phyloP scores from a whole-genome alignment of 2,888 invertebrate genomes.

The Trichogramma dendrolimi region DNA sequence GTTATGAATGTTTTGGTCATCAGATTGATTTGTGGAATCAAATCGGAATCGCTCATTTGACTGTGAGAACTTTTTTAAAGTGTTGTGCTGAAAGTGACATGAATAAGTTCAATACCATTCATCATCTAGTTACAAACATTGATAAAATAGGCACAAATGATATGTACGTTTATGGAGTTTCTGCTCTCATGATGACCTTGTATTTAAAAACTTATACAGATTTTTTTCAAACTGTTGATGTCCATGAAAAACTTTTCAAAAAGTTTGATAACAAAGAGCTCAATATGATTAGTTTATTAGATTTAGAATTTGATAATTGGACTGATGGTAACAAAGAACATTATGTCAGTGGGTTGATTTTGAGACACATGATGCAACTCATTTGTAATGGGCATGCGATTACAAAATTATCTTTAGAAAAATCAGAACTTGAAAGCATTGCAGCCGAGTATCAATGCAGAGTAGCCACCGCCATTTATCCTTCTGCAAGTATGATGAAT shows the following conservation, averaged over 20 bases:
- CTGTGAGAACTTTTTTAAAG: slow-evolving; percentile 65
- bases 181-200: slow-evolving; percentile 62
- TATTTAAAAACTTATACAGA: slow-evolving; percentile 65
- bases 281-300: slow-evolving; percentile 30
- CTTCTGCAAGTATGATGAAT: slow-evolving; percentile 85
- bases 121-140: slow-evolving; percentile 70
- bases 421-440: slow-evolving; percentile 33
- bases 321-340: slow-evolving; percentile 42
- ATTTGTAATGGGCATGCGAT: slow-evolving; percentile 75
- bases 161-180: slow-evolving; percentile 66
- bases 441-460: slow-evolving; percentile 49
- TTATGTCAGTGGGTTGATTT: slow-evolving; percentile 64
- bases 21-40: slow-evolving; percentile 62
- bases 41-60: slow-evolving; percentile 75
- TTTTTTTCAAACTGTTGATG: slow-evolving; percentile 59
- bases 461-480: slow-evolving; percentile 78
- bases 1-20: slow-evolving; percentile 69
- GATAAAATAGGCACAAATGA: slow-evolving; percentile 64
- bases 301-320: slow-evolving; percentile 28
- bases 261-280: slow-evolving; percentile 37
- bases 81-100: slow-evolving; percentile 47
- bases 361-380: slow-evolving; percentile 76
- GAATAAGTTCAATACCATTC: slow-evolving; percentile 62
- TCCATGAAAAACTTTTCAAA: slow-evolving; percentile 39
- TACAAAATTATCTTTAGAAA: slow-evolving; percentile 46